These are phyloP conservation scores for Chelmon rostratus DNA, from an alignment of 2,797 vertebrate species.

Conservation along the genomic window DNA sequence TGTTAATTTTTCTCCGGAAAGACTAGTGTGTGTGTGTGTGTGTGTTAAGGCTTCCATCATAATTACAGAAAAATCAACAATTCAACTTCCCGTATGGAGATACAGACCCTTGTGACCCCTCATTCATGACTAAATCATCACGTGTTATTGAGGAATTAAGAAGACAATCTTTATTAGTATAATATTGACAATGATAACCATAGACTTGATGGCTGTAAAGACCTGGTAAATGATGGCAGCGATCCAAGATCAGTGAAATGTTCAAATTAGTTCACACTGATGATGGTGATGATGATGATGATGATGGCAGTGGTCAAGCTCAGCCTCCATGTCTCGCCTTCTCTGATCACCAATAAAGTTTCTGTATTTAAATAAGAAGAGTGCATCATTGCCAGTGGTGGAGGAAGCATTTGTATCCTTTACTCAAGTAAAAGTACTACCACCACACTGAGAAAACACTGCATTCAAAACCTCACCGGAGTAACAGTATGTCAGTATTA, in stretches of 20 bases:
- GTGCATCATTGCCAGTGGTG: background rate
- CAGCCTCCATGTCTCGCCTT: background rate
- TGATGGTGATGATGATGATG: background rate
- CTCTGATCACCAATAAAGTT: background rate
- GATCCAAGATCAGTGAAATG: background rate
- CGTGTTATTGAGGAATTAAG: background rate
- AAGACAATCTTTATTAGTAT: background rate
- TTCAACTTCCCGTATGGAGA: background rate
- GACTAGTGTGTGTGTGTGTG: background rate
- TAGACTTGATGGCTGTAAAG: background rate
- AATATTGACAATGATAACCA: background rate
- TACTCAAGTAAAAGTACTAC: background rate
- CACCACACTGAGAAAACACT: too few species aligned
- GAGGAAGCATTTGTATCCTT: background rate
- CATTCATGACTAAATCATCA: background rate
- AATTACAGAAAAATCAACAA: background rate
- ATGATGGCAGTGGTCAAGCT: background rate
- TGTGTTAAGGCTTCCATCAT: background rate
- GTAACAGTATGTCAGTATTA: too few species aligned
- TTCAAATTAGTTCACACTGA: background rate
- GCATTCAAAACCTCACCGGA: too few species aligned
- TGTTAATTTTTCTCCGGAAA: background rate
- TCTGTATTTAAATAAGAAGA: background rate
- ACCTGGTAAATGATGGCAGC: background rate
- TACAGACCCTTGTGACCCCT: background rate